Percentiles rank a stretch among this genome's conserved stretches.
Evolutionary conservation across 1,140 invertebrate species (phyloP).

Genomic region (Choristoneura fumiferana): DNA sequence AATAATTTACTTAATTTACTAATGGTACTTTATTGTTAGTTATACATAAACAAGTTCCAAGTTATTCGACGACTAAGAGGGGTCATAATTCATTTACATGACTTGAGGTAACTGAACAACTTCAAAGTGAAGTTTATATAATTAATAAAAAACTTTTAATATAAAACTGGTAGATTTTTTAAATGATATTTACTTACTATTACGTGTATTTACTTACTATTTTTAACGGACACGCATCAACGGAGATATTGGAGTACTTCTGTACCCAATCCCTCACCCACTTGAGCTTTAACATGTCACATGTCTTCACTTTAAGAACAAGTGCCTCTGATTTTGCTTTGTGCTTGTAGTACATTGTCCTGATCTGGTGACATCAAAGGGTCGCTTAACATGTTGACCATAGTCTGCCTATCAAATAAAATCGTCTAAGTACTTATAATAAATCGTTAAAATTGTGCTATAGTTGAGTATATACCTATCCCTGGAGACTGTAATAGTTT

Average conservation of each 20-base stretch:
- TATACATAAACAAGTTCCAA: too few species aligned
- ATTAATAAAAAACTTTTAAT: not conserved
- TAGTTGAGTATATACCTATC: too few species aligned
- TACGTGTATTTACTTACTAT: not conserved
- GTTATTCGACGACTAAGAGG: too few species aligned
- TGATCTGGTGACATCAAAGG: not conserved
- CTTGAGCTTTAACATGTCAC: not conserved
- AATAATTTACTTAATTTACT: too few species aligned
- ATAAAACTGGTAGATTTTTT: not conserved
- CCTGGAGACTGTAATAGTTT: too few species aligned
- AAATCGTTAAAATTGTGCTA: too few species aligned
- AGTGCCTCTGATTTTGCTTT: conserved; percentile 8
- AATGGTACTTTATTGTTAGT: too few species aligned
- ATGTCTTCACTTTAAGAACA: not conserved
- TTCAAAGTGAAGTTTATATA: not conserved
- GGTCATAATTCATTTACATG: too few species aligned
- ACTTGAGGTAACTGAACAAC: not conserved
- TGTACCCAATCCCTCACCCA: not conserved
- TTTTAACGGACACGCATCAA: not conserved
- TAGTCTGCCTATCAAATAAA: too few species aligned
- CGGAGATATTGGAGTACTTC: not conserved
- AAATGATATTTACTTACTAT: not conserved
- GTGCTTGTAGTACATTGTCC: not conserved
- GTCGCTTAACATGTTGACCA: too few species aligned
- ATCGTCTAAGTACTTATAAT: too few species aligned